phyloP scores from a whole-genome alignment of 2,888 invertebrate genomes.

The Parnassius smintheus region DNA sequence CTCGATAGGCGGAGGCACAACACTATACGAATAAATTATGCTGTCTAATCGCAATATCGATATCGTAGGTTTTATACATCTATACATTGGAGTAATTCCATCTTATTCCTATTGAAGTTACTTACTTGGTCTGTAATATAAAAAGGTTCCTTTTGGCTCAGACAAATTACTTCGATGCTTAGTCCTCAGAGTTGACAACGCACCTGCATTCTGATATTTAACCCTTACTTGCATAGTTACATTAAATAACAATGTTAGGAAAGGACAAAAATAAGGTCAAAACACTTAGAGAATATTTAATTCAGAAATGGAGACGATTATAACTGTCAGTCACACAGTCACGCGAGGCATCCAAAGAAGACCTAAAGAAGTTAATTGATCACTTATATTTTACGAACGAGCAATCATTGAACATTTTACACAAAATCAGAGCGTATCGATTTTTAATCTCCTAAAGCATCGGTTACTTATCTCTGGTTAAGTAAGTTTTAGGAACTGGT shows the following conservation, averaged over 20 bases:
- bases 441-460: neutral
- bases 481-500: too few relatives aligned
- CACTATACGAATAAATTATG: too few relatives aligned
- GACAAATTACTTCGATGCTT: too few relatives aligned
- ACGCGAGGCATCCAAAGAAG: constrained; percentile 7
- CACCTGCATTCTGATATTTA: too few relatives aligned
- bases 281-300: constrained; percentile 1
- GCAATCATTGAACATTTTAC: constrained; percentile 1
- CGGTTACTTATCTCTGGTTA: too few relatives aligned
- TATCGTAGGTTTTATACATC: too few relatives aligned
- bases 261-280: constrained; percentile 18
- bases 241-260: neutral
- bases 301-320: constrained; percentile 11
- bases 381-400: constrained; percentile 11
- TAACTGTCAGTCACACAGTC: constrained; percentile 21
- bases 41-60: too few relatives aligned
- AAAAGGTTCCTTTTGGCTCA: too few relatives aligned
- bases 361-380: constrained; percentile 10
- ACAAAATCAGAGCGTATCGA: neutral
- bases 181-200: too few relatives aligned
- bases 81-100: too few relatives aligned
- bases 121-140: too few relatives aligned
- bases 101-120: too few relatives aligned
- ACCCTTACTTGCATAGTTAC: neutral
- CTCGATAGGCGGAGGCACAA: neutral